phyloP scores from a whole-genome alignment of 2,888 invertebrate genomes.

The Apamea crenata region DNA sequence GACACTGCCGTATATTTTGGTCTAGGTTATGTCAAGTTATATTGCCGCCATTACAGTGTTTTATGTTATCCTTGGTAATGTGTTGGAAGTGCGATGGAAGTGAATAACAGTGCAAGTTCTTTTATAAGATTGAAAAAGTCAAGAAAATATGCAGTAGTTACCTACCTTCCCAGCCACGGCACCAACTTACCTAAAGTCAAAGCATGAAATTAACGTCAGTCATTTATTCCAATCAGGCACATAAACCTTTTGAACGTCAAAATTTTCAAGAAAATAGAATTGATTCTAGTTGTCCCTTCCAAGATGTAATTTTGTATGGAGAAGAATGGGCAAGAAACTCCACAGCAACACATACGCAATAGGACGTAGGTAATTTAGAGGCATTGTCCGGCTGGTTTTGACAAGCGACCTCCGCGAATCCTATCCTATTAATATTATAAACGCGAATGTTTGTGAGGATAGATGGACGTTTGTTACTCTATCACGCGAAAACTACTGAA shows the following conservation, averaged over 20 bases:
- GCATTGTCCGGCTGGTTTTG: neutral
- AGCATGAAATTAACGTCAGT: neutral
- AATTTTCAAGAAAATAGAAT: too few species aligned
- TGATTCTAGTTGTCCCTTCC: too few species aligned
- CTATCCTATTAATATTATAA: too few species aligned
- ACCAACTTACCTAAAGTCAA: neutral
- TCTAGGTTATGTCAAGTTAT: constrained; percentile 83
- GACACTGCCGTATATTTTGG: constrained; percentile 85
- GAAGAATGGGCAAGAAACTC: too few species aligned
- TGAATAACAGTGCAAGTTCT: constrained; percentile 20
- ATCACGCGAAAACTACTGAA: too few species aligned
- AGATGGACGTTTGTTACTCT: too few species aligned
- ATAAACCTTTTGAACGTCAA: too few species aligned
- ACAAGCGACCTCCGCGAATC: neutral
- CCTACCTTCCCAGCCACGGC: neutral
- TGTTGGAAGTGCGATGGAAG: constrained; percentile 51
- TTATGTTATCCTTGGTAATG: constrained; percentile 64
- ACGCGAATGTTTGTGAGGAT: too few species aligned
- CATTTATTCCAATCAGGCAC: neutral
- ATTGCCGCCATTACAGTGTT: constrained; percentile 69
- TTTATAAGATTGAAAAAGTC: constrained; percentile 1
- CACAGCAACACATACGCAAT: too few species aligned
- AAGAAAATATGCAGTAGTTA: neutral
- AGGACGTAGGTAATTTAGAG: neutral
- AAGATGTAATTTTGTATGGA: too few species aligned